Percentiles rank a stretch among this genome's conserved stretches.
These are phyloP conservation scores for Ashinkailepas kermadecensis DNA, from an alignment of 2,888 invertebrate genomes.

Conservation along the genomic window DNA sequence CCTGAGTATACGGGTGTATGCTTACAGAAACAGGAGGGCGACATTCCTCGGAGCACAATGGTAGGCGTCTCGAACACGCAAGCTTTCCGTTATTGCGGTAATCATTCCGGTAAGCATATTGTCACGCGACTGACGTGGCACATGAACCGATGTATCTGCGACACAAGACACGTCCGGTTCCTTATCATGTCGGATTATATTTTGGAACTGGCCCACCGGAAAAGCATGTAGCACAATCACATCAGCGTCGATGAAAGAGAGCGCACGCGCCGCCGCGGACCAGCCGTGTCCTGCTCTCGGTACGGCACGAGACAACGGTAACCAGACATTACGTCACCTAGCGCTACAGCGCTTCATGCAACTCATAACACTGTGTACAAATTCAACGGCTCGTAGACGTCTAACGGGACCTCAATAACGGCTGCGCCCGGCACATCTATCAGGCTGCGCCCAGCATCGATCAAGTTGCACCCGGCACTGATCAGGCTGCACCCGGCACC, in stretches of 20 bases:
- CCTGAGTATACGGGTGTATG: too few species aligned
- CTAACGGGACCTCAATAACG: neutral
- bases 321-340: neutral
- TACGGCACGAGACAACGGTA: slow-evolving; percentile 9
- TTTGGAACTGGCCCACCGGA: slow-evolving; percentile 6
- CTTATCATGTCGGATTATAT: slow-evolving; percentile 6
- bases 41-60: too few species aligned
- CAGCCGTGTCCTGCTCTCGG: neutral
- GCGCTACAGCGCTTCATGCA: neutral
- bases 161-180: too few species aligned
- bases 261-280: neutral
- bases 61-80: too few species aligned
- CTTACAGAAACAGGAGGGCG: too few species aligned
- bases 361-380: slow-evolving; percentile 16
- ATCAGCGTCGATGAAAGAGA: neutral
- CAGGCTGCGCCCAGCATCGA: too few species aligned
- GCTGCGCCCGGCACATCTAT: neutral
- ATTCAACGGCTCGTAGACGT: neutral
- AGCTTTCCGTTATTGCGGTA: too few species aligned
- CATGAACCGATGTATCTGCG: too few species aligned
- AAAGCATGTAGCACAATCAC: neutral
- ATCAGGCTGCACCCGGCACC: too few species aligned
- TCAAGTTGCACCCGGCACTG: too few species aligned
- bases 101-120: too few species aligned
- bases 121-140: too few species aligned